Percentiles rank a stretch among this genome's conserved stretches.
phyloP scores from a whole-genome alignment of 2,113 vertebrate genomes.

The Neolamprologus toae region DNA sequence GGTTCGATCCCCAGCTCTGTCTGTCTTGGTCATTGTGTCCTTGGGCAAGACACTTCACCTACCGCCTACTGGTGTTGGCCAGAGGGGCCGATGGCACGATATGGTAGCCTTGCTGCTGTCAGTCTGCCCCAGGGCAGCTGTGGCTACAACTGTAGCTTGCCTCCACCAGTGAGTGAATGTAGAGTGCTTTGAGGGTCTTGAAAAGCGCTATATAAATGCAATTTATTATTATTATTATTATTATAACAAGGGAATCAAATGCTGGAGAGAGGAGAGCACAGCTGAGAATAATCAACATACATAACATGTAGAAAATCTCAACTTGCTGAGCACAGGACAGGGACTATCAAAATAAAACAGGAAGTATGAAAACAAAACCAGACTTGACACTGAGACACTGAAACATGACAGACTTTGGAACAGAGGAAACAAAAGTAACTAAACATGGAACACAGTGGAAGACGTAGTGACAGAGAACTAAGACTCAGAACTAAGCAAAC shows the following conservation, averaged over 20 bases:
- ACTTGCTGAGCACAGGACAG: neutral
- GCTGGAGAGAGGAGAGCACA: neutral
- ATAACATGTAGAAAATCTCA: neutral
- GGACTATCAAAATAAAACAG: neutral
- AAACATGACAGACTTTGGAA: neutral
- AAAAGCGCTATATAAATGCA: accelerated
- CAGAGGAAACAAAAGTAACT: neutral
- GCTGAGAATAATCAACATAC: neutral
- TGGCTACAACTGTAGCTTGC: neutral
- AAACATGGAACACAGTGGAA: accelerated
- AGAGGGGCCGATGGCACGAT: accelerated
- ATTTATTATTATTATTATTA: neutral
- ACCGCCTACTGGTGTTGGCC: neutral
- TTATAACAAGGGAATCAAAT: accelerated
- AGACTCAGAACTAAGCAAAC: neutral
- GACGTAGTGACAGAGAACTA: neutral
- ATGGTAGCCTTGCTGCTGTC: accelerated
- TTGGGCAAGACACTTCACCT: neutral
- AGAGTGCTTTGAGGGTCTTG: neutral
- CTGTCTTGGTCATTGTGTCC: neutral
- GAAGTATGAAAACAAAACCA: neutral
- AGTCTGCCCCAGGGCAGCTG: neutral
- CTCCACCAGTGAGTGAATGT: neutral
- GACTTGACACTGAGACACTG: neutral
- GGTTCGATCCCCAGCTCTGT: neutral